Evolutionary conservation across 1,140 invertebrate species (phyloP), one percentile per base, ranked within the genome.

Genomic region (Drosophila melanica): DNA sequence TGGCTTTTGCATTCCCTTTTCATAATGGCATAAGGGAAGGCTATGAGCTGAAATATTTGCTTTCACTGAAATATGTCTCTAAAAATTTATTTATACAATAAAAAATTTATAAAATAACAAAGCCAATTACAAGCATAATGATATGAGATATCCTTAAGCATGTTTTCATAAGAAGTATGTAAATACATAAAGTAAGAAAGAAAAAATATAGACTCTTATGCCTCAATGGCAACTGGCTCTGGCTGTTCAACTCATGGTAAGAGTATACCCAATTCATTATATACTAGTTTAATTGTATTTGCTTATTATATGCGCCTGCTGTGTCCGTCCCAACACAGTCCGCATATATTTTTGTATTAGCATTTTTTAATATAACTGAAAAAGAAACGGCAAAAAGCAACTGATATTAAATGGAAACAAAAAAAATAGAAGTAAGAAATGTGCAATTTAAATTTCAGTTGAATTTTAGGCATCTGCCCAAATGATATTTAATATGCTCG

Each of bases 281-380:
- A 3, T 5, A 35, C 30, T 27, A 16, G 14, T 18, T 37, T 20
- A 14, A 35, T 20, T 39, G 18, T 69, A 11, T 11, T 20, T 57
- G 16, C 39, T 55, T 50, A 18, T 62, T 69, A 14, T 53, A 27
- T 27, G 2, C 27, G 37, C 37, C 27, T 44, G 48, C 47, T 69
- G 66, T n/a, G 47, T 27, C 42, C 27, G 37, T 18, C 57, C 12
- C 23, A 67, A 23, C 50, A 14, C 27, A 50, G 51, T 16, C 37
- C 37, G 16, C 12, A 20, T 18, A 66, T 45, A 50, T 71, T 57
- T 57, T 50, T 64, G 62, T 45, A 63, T 44, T 69, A 51, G 53
- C 42, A 63, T 81, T 75, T 81, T 82, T 81, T 76, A 81, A 78
- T 82, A 73, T 47, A 53, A 59, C 79, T 45, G 33, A 33, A 30